Evolutionary conservation across 2,113 vertebrate genomes (phyloP).

Genomic region (Microtus montanus): DNA sequence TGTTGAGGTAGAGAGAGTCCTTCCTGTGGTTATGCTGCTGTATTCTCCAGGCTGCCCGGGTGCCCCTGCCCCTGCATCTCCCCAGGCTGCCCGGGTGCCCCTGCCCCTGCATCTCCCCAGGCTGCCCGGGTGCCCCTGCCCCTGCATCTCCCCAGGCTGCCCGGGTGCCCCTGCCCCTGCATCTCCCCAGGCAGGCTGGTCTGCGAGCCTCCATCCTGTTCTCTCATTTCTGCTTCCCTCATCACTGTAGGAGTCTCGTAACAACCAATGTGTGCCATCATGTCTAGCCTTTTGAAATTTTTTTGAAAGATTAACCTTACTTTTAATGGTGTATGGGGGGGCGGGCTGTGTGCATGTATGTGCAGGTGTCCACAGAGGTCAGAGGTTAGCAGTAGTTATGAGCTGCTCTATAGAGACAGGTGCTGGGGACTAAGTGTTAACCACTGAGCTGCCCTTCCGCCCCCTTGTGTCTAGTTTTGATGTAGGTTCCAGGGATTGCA

Average conservation of each 20-base stretch:
- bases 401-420: not conserved
- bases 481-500: not conserved
- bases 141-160: too few species aligned
- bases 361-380: not conserved
- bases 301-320: too few species aligned
- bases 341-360: not conserved
- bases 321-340: not conserved
- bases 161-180: too few species aligned
- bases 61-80: too few species aligned
- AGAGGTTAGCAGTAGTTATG: not conserved
- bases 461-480: not conserved
- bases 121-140: too few species aligned
- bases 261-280: not conserved
- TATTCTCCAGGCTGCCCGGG: not conserved
- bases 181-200: not conserved
- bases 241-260: not conserved
- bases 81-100: too few species aligned
- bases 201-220: not conserved
- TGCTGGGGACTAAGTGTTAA: not conserved
- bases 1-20: not conserved
- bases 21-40: not conserved
- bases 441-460: not conserved
- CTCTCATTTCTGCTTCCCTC: not conserved
- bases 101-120: too few species aligned
- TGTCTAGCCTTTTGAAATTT: not conserved